Conservation (phyloP, 1,140 invertebrate species). For the Neodiprion fabricii region DNA sequence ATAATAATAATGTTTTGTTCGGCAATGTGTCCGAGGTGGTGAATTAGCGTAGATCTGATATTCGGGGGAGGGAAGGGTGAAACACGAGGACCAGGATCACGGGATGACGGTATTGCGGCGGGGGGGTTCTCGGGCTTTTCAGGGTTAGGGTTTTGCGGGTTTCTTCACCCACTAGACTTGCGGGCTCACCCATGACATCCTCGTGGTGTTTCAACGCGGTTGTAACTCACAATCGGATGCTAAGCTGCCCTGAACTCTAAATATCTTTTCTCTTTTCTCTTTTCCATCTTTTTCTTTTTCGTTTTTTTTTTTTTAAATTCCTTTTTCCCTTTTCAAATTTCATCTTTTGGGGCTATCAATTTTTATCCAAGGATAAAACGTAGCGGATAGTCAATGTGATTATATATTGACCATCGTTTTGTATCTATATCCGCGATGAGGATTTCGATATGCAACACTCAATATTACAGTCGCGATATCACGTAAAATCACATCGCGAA, state of each 20-base stretch:
- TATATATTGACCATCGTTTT: neutral
- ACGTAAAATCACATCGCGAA: no score
- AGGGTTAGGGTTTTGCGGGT: neutral
- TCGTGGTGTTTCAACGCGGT: neutral
- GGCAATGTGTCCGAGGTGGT: neutral
- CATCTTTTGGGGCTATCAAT: slow-evolving; percentile 11
- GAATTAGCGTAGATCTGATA: slow-evolving; percentile 41
- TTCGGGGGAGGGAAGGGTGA: slow-evolving; percentile 59
- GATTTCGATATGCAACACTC: slow-evolving; percentile 12
- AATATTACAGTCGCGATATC: no score
- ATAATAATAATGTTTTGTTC: neutral
- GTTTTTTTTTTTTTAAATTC: slow-evolving; percentile 13
- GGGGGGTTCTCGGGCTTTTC: neutral
- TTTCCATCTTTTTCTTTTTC: slow-evolving; percentile 11
- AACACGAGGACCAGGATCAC: slow-evolving; percentile 56
- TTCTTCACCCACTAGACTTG: slow-evolving; percentile 1
- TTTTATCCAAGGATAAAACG: slow-evolving; percentile 34
- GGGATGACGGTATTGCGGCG: slow-evolving; percentile 35
- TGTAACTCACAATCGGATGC: neutral
- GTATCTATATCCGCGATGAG: neutral
- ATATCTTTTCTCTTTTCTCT: slow-evolving; percentile 10
- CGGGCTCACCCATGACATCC: neutral
- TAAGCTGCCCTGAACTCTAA: slow-evolving; percentile 4
- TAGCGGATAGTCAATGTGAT: neutral
- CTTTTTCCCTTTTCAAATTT: slow-evolving; percentile 15